Percentiles rank a stretch among this genome's conserved stretches.
These are phyloP conservation scores for Syngnathus acus DNA, from an alignment of 2,797 vertebrate genomes.

Conservation along the genomic window DNA sequence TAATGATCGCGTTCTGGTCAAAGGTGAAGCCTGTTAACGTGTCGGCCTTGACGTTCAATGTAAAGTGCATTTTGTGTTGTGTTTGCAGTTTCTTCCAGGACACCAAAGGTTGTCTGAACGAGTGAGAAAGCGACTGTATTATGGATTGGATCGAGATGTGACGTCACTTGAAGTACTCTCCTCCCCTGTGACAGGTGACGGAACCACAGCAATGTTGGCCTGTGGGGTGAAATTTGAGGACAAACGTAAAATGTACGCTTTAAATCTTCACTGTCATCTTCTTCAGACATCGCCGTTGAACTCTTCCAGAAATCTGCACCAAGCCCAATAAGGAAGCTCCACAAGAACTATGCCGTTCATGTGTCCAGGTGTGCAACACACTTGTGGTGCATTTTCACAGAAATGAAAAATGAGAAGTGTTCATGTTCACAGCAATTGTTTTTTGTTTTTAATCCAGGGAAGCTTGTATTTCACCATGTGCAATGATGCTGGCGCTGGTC, in stretches of 20 bases:
- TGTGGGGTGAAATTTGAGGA: too few relatives aligned
- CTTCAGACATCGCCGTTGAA: constrained; percentile 92
- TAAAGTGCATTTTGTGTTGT: not conserved
- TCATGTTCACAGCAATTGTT: not conserved
- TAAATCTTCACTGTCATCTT: not conserved
- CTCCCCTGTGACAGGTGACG: constrained; percentile 85
- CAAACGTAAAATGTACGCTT: not conserved
- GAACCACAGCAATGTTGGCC: too few relatives aligned
- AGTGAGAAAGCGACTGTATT: constrained; percentile 88
- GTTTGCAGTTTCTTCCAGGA: constrained; percentile 80
- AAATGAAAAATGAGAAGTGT: not conserved
- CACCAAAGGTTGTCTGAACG: constrained; percentile 86
- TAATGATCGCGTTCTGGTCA: not conserved
- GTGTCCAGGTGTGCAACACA: constrained; percentile 82
- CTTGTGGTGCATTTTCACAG: not conserved
- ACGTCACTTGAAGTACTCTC: constrained; percentile 82
- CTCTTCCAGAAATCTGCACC: constrained; percentile 95
- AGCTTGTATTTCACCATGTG: constrained; percentile 95
- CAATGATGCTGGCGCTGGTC: constrained; percentile 97
- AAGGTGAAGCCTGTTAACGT: not conserved
- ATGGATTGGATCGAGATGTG: constrained; percentile 84
- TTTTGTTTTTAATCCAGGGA: constrained; percentile 68
- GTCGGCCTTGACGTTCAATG: not conserved
- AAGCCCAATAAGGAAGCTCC: constrained; percentile 90
- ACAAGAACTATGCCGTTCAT: constrained; percentile 92